Percentiles rank a stretch among this genome's conserved stretches.
Conservation (phyloP, 2,797 vertebrate species). For the Micropoecilia bifurca region DNA sequence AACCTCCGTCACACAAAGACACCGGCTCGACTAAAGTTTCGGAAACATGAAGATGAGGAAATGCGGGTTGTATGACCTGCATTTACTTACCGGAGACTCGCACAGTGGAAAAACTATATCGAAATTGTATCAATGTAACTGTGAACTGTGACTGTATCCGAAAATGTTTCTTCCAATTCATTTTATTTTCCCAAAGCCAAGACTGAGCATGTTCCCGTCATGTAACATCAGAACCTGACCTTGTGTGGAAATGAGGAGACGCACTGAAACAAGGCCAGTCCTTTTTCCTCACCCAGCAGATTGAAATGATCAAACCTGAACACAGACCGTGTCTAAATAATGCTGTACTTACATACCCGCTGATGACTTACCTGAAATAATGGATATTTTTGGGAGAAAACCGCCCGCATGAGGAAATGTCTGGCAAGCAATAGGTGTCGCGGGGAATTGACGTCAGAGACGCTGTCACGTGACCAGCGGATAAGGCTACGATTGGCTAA, state of each 20-base stretch:
- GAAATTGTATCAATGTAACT: accelerated
- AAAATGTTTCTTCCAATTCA: background rate
- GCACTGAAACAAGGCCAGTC: too few relatives aligned
- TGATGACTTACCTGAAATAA: constrained; percentile 53
- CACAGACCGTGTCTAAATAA: accelerated
- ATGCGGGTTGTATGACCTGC: constrained; percentile 9
- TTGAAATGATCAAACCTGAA: accelerated
- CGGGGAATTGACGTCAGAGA: constrained; percentile 48
- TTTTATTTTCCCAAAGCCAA: accelerated
- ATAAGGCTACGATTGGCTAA: constrained; percentile 21
- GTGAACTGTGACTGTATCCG: background rate
- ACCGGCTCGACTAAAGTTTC: background rate
- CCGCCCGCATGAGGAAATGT: constrained; percentile 64
- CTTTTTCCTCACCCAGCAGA: background rate
- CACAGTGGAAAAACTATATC: too few relatives aligned
- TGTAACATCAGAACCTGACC: constrained; percentile 74
- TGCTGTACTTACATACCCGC: accelerated
- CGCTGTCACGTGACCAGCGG: constrained; percentile 32
- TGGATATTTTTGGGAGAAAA: background rate
- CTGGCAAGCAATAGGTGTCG: constrained; percentile 52
- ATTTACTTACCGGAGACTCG: background rate
- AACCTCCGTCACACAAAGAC: background rate
- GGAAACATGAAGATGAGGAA: too few relatives aligned
- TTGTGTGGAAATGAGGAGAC: constrained; percentile 57
- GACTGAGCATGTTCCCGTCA: background rate